Base-by-base conservation (phyloP, 2,797 vertebrate genomes). In the Thunnus albacares region DNA sequence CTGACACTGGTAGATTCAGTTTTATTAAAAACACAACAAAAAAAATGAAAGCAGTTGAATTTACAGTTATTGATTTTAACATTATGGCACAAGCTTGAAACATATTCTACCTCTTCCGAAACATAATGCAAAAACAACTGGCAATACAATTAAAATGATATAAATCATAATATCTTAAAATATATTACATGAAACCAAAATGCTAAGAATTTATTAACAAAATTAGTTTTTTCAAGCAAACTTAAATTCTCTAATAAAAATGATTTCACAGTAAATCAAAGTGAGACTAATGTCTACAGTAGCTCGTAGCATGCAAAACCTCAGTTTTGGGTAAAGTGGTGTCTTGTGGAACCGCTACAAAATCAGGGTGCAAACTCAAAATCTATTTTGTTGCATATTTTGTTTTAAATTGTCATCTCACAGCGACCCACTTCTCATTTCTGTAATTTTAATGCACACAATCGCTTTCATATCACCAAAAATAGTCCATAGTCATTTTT, bases 1-100 rank as follows among this genome's bases (percentile, higher is more conserved):
- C 49, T 33, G 52, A 76, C 22, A 77, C 11, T 8, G 11, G 20
- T 52, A 33, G 58, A 74, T 77, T 80, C 43, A 51, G 51, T 89
- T 91, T 92, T 92, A 90, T 89, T 90, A 87, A 75, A 91, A 82
- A 92, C 55, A 89, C 77, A 81, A 86, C 70, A 80, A 33, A 72
- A 87, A 79, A 75, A 81, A 69, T 75, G 43, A 71, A 66, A 87
- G 66, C 77, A 62, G 52, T 77, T 91, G 47, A 86, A 87, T 87
- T 84, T 80, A 87, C 81, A 87, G 55, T 85, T 61, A 63, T 83
- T 41, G 64, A 33, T 81, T 83, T 84, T 80, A 15, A 83, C 78
- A 72, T 78, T 70, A 82, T 80, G 55, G 66, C 64, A 89, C 65
- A 65, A 83, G 41, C 59, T 84, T 69, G 30, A 82, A 88, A 89